Conservation (phyloP, 2,113 vertebrate genomes). For the Lepus americanus region DNA sequence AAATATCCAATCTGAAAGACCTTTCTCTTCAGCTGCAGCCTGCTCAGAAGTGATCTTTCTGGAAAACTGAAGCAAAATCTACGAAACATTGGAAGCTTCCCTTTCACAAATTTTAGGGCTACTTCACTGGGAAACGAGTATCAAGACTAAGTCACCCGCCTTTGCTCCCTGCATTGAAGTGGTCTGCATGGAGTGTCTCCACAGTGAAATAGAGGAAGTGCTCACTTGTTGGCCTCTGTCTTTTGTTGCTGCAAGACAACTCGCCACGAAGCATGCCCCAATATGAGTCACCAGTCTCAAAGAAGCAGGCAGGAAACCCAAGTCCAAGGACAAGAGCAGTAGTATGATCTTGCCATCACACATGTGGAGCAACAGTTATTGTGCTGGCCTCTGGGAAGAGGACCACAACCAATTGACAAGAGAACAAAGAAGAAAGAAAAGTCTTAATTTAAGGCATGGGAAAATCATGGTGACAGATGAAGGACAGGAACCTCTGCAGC, state of each 20-base stretch:
- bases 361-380: not conserved
- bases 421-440: conserved; percentile 54
- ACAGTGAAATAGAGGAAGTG: not conserved
- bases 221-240: not conserved
- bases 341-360: not conserved
- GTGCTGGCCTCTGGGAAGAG: conserved; percentile 48
- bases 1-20: conserved; percentile 81
- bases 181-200: not conserved
- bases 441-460: conserved; percentile 43
- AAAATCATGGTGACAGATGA: conserved; percentile 53
- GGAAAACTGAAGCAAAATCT: not conserved
- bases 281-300: not conserved
- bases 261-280: not conserved
- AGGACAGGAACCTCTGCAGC: conserved; percentile 70
- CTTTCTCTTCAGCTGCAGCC: conserved; percentile 90
- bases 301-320: conserved; percentile 64
- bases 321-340: not conserved
- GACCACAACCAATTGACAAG: not conserved
- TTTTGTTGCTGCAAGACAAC: not conserved
- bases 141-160: not conserved
- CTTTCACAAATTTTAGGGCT: not conserved
- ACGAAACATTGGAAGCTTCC: conserved; percentile 44
- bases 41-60: conserved; percentile 85
- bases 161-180: not conserved
- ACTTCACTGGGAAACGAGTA: not conserved